phyloP scores from a whole-genome alignment of 2,888 invertebrate species.

The Drosophila diplacantha region DNA sequence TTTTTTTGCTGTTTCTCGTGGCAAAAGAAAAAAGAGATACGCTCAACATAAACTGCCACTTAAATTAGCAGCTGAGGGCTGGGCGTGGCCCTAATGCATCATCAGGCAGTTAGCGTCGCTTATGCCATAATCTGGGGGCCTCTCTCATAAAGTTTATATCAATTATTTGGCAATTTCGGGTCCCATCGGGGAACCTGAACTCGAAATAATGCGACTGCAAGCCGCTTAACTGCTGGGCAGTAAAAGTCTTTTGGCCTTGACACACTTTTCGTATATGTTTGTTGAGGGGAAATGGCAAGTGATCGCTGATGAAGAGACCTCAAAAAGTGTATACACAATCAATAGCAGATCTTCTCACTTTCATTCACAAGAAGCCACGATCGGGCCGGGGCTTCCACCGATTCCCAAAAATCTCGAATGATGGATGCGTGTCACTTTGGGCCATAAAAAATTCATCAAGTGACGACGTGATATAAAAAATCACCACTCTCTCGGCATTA shows the following conservation, averaged over 20 bases:
- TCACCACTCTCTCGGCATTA: conserved; percentile 9
- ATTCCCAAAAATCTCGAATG: conserved; percentile 26
- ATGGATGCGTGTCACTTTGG: conserved; percentile 44
- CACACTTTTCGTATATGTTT: conserved; percentile 41
- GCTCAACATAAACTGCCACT: conserved; percentile 18
- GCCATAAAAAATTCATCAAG: conserved; percentile 39
- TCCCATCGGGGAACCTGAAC: conserved; percentile 41
- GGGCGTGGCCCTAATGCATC: conserved; percentile 32
- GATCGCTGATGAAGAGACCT: conserved; percentile 36
- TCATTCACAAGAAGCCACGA: conserved; percentile 22
- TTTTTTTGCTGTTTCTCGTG: neutral
- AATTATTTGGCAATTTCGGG: conserved; percentile 64
- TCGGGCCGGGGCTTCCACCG: conserved; percentile 5
- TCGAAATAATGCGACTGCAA: conserved; percentile 31
- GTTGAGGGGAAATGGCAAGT: conserved; percentile 38
- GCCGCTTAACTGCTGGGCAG: conserved; percentile 38
- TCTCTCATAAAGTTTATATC: conserved; percentile 46
- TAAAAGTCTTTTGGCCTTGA: conserved; percentile 53
- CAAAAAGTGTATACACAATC: conserved; percentile 9
- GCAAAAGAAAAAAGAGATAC: conserved; percentile 6
- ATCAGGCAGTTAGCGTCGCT: conserved; percentile 12
- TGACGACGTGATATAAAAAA: conserved; percentile 6
- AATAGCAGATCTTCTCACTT: conserved; percentile 24
- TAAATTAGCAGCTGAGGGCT: conserved; percentile 30
- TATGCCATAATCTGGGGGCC: conserved; percentile 13